Conservation (phyloP, 2,113 vertebrate species). For the Marmota monax region DNA sequence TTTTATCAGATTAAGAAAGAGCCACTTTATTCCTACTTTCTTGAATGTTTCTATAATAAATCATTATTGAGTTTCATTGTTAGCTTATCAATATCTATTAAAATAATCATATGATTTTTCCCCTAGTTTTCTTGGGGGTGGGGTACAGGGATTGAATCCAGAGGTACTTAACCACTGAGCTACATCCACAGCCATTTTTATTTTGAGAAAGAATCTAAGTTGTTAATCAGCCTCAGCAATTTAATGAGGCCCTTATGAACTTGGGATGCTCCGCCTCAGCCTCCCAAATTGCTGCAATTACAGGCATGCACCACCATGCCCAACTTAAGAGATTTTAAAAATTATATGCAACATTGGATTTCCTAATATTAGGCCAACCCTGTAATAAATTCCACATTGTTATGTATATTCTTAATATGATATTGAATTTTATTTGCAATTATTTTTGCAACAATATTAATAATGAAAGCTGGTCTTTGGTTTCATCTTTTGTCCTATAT, state of each 20-base stretch:
- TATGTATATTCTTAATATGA: not conserved
- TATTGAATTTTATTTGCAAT: not conserved
- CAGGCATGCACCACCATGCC: too few relatives aligned
- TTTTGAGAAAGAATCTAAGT: too few relatives aligned
- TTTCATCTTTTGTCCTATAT: not conserved
- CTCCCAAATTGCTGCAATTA: too few relatives aligned
- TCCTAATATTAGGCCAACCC: not conserved
- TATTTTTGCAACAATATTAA: not conserved
- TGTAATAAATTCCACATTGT: not conserved
- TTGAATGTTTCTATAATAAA: not conserved
- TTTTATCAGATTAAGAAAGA: not conserved
- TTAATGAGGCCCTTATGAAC: too few relatives aligned
- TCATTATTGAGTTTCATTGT: not conserved
- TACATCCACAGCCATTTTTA: too few relatives aligned
- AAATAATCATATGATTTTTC: not conserved
- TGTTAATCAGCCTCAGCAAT: too few relatives aligned
- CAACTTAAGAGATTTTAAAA: not conserved
- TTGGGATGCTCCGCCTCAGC: too few relatives aligned
- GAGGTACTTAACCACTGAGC: too few relatives aligned
- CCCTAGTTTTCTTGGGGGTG: not conserved
- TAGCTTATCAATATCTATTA: not conserved
- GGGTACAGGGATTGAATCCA: too few relatives aligned
- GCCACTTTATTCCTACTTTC: not conserved
- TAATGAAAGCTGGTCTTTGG: not conserved
- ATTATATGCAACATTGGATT: not conserved